A percentile compares a stretch with the other conserved stretches of the same genome.
Conservation (phyloP, 2,113 vertebrate genomes). For the Recurvirostra avosetta region DNA sequence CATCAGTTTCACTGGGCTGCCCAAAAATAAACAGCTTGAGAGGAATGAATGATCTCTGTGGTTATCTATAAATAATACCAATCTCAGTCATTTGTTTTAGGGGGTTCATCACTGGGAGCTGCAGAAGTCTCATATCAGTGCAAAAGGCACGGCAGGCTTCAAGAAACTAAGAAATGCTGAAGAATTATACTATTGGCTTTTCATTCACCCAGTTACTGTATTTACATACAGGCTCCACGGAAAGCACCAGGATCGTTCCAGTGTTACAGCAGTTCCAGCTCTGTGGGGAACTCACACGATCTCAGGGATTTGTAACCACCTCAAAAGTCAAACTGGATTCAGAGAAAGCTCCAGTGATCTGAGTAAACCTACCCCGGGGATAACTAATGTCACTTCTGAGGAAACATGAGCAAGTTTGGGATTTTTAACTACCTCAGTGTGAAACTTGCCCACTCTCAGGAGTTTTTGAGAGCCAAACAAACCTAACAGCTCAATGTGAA, state of each 20-base stretch:
- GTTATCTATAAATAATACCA: conserved; percentile 62
- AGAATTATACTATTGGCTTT: background rate
- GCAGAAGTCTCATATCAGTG: background rate
- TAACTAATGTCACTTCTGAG: background rate
- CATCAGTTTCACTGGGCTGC: conserved; percentile 64
- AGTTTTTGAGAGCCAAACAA: background rate
- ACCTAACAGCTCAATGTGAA: background rate
- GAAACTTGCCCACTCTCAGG: background rate
- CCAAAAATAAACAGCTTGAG: conserved; percentile 65
- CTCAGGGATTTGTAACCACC: background rate
- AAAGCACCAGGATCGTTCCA: background rate
- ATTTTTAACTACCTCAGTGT: background rate
- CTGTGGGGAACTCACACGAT: background rate
- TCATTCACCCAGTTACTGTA: background rate
- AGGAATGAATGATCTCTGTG: conserved; percentile 40
- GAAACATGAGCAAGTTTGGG: background rate
- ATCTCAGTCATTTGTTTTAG: conserved; percentile 53
- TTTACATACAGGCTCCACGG: background rate
- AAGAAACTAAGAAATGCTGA: background rate
- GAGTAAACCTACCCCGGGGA: background rate
- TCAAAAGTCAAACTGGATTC: background rate
- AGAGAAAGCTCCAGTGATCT: background rate
- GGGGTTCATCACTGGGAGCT: background rate
- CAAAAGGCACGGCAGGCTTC: background rate
- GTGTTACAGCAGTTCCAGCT: background rate